Percentiles rank a stretch among this genome's conserved stretches.
Evolutionary conservation across 2,888 invertebrate genomes (phyloP).

Genomic region (Pollenia angustigena): DNA sequence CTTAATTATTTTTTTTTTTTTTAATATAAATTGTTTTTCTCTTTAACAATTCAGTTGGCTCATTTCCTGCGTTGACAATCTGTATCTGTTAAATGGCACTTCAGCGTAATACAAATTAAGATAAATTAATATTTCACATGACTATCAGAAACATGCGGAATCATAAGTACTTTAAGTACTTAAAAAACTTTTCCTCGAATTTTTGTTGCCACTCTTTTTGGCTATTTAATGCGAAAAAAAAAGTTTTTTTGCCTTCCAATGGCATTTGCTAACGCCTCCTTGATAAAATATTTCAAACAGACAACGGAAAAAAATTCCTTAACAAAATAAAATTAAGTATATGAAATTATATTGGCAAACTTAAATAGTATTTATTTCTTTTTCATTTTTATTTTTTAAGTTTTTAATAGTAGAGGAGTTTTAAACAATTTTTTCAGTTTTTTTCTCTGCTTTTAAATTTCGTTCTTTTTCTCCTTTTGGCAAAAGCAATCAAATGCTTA

Average conservation of each 20-base stretch:
- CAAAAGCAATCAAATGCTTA: conserved; percentile 60
- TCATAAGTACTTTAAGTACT: conserved; percentile 68
- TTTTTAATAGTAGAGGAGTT: conserved; percentile 35
- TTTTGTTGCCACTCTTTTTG: background rate
- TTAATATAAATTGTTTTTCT: background rate
- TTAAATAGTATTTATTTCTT: conserved; percentile 58
- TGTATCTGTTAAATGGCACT: conserved; percentile 37
- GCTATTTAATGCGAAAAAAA: background rate
- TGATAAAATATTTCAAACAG: conserved; percentile 62
- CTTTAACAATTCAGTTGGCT: conserved; percentile 6
- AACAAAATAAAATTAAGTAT: conserved; percentile 48
- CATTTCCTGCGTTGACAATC: conserved; percentile 26
- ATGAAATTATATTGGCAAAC: conserved; percentile 70
- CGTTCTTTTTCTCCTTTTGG: background rate
- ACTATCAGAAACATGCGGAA: conserved; percentile 68
- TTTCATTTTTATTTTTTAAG: conserved; percentile 8
- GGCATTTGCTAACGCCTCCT: conserved; percentile 61
- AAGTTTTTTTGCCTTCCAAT: conserved; percentile 32
- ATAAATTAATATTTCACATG: conserved; percentile 71
- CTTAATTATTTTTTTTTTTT: background rate
- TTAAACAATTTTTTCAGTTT: background rate
- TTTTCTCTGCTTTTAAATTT: background rate
- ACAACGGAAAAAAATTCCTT: conserved; percentile 48
- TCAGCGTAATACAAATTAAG: conserved; percentile 61
- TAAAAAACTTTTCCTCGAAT: conserved; percentile 57